Evolutionary conservation across 2,113 vertebrate genomes (phyloP).

Genomic region (Oryzias curvinotus): DNA sequence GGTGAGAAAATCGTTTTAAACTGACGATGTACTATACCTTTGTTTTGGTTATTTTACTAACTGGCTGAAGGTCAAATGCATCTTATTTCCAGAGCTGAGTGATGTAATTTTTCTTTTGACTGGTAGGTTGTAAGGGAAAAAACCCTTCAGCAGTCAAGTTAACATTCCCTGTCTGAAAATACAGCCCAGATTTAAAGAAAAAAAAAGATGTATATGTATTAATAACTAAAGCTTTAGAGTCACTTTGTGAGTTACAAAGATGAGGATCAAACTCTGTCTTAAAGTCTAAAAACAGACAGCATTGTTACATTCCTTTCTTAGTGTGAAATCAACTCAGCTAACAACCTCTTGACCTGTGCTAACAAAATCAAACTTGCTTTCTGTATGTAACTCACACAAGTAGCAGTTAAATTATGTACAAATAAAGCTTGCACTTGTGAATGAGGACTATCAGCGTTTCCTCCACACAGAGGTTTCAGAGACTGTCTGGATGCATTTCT

Average conservation of each 20-base stretch:
- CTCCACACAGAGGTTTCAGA: constrained; percentile 59
- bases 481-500: constrained; percentile 64
- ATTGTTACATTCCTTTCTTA: constrained; percentile 67
- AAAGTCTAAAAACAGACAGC: constrained; percentile 37
- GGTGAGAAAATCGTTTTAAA: constrained; percentile 72
- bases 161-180: constrained; percentile 71
- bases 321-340: constrained; percentile 52
- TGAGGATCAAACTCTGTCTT: constrained; percentile 50
- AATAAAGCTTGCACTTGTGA: constrained; percentile 61
- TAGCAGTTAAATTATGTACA: constrained; percentile 51
- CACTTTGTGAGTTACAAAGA: constrained; percentile 38
- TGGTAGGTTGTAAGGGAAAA: constrained; percentile 51
- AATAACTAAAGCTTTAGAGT: constrained; percentile 42
- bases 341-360: constrained; percentile 54
- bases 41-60: constrained; percentile 68
- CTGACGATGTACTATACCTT: constrained; percentile 60
- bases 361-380: constrained; percentile 28
- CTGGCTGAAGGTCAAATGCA: constrained; percentile 57
- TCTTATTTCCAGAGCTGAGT: constrained; percentile 48
- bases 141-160: constrained; percentile 50
- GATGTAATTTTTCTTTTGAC: constrained; percentile 43
- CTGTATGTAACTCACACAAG: constrained; percentile 55
- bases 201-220: background rate
- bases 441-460: constrained; percentile 57
- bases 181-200: constrained; percentile 36